Base-by-base conservation (phyloP, 2,113 vertebrate genomes). In the Orthonyx spaldingii region DNA sequence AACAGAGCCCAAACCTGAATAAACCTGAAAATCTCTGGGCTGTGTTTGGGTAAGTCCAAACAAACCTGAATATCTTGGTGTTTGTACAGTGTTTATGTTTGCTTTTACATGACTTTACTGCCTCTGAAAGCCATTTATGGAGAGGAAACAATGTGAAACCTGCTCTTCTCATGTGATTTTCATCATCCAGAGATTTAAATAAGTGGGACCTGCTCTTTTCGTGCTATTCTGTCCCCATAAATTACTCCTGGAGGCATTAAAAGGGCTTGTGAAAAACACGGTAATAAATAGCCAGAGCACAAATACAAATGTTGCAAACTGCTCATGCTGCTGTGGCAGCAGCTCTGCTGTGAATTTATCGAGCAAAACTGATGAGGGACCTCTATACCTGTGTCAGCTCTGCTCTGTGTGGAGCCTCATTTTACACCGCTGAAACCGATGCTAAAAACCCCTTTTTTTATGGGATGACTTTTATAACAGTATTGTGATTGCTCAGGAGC, bases 201-300 rank as follows among this genome's bases (percentile, higher is more conserved):
- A 81, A 92, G 65, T 61, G 53, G 57, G 37, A 94, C 92, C 76
- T 92, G 65, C 61, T 92, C 53, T 81, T 90, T 64, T 57, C 2
- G 1, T 71, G 86, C 89, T 82, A 14, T 82, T 90, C 88, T 84
- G 77, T 96, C 88, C 44, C 86, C 72, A 89, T 97, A 96, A 96
- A 95, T 96, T 93, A 84, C 80, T 68, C 83, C 81, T 75, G 70
- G 37, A 97, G 76, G 80, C 80, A 92, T 90, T 95, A 93, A 97
- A 95, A 96, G 56, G 33, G n/a, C n/a, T 80, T 65, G 80, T 84
- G 94, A 93, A 92, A 92, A 95, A 53, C 83, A 61, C 42, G 17
- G 78, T 86, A 84, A 93, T 97, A 94, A 96, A 94, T 95, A 94
- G 83, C 64, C 59, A 63, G 60, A 90, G 93, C 77, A 81, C 52